Percentiles rank a stretch among this genome's conserved stretches.
These are phyloP conservation scores for human DNA, from an alignment of 2,113 vertebrate species.

Conservation along the genomic window DNA sequence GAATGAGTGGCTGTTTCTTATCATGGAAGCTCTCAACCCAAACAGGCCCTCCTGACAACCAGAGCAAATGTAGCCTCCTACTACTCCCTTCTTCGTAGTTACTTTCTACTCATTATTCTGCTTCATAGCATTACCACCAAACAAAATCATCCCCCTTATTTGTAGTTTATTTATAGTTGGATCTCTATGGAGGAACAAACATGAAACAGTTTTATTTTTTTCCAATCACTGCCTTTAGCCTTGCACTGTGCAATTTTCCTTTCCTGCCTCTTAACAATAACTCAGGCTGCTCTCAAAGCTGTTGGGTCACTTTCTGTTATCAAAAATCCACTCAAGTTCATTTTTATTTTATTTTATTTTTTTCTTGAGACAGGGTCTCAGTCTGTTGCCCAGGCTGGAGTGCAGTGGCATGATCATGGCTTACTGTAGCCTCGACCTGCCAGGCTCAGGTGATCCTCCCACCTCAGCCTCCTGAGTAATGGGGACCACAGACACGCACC, in stretches of 20 bases:
- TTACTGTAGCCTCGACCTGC: too few species aligned
- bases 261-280: background rate
- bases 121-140: background rate
- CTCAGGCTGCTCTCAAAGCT: background rate
- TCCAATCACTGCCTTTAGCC: background rate
- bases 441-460: too few species aligned
- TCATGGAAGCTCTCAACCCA: background rate
- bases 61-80: background rate
- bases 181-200: background rate
- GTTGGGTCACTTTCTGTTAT: background rate
- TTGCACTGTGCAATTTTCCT: background rate
- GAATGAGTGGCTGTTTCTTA: background rate
- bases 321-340: background rate
- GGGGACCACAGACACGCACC: too few species aligned
- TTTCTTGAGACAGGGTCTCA: too few species aligned
- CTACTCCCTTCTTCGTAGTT: background rate
- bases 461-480: too few species aligned
- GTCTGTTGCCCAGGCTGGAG: too few species aligned
- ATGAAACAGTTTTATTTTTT: background rate
- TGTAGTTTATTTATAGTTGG: background rate
- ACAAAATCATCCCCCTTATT: background rate
- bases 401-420: too few species aligned
- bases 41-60: background rate
- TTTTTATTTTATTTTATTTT: background rate
- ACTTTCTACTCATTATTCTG: background rate